phyloP scores from a whole-genome alignment of 2,797 vertebrate species.

The Melanotaenia pygmaea region DNA sequence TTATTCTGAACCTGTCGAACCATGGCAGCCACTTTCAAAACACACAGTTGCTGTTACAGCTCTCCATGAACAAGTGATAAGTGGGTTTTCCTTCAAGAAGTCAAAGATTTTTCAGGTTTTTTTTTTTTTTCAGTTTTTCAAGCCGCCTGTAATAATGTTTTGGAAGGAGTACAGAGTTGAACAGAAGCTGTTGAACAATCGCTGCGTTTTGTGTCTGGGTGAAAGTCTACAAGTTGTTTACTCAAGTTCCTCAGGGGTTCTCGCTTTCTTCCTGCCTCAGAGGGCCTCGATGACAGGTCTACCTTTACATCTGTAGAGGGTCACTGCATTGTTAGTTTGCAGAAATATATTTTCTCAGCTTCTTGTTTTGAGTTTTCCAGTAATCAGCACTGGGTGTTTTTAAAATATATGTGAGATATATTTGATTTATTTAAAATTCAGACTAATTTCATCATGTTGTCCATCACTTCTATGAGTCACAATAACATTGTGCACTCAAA shows the following conservation, averaged over 20 bases:
- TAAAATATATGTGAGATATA: not conserved
- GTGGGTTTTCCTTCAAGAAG: conserved; percentile 44
- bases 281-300: conserved; percentile 28
- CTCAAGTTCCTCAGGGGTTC: conserved; percentile 27
- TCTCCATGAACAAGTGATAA: conserved; percentile 54
- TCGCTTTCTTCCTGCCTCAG: conserved; percentile 36
- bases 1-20: conserved; percentile 12
- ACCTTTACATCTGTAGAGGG: conserved; percentile 21
- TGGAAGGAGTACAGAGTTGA: conserved; percentile 45
- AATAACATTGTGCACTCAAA: no score
- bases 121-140: conserved; percentile 26
- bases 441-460: not conserved
- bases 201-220: conserved; percentile 38
- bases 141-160: conserved; percentile 48
- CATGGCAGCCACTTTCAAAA: conserved; percentile 52
- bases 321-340: conserved; percentile 20
- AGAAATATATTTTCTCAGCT: conserved; percentile 19
- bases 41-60: conserved; percentile 30
- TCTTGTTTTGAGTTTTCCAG: conserved; percentile 11
- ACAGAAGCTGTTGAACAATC: conserved; percentile 64
- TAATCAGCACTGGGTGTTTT: conserved; percentile 11
- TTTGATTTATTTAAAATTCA: not conserved
- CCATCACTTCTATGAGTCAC: not conserved
- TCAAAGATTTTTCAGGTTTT: conserved; percentile 21
- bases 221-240: conserved; percentile 42